phyloP scores from a whole-genome alignment of 2,797 vertebrate genomes.

The Pogoniulus pusillus region DNA sequence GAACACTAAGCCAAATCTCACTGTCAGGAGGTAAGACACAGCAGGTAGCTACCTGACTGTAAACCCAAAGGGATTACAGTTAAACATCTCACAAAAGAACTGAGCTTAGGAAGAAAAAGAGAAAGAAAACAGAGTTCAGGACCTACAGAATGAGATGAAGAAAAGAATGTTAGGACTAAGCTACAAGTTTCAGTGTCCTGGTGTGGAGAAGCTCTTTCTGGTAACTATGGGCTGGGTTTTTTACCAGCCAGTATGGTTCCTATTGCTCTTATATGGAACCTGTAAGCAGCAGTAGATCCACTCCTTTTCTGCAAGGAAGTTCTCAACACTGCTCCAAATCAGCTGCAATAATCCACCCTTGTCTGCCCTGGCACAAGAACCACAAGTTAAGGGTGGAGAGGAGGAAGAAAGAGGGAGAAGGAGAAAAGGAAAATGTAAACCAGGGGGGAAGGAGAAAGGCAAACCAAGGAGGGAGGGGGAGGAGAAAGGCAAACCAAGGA shows the following conservation, averaged over 20 bases:
- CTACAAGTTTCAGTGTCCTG: neutral
- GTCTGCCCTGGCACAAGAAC: neutral
- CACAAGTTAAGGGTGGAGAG: neutral
- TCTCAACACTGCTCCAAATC: neutral
- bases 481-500: no score
- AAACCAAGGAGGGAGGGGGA: no score
- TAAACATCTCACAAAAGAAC: neutral
- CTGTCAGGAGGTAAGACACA: neutral
- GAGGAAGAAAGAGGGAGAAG: neutral
- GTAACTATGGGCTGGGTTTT: neutral
- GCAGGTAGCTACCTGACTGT: neutral
- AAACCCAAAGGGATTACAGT: neutral
- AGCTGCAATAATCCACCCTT: neutral
- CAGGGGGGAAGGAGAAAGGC: no score
- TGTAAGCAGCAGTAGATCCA: neutral
- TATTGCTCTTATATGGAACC: neutral
- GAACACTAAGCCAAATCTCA: neutral
- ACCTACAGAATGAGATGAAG: neutral
- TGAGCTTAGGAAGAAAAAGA: rapidly evolving
- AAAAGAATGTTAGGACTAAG: neutral
- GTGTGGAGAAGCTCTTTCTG: neutral
- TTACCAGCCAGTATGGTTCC: neutral
- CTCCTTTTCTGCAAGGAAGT: neutral
- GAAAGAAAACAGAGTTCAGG: neutral
- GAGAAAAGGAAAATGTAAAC: no score